Evolutionary conservation across 2,888 invertebrate genomes (phyloP), one percentile per base, ranked within the genome.

Genomic region (Ischnura elegans): DNA sequence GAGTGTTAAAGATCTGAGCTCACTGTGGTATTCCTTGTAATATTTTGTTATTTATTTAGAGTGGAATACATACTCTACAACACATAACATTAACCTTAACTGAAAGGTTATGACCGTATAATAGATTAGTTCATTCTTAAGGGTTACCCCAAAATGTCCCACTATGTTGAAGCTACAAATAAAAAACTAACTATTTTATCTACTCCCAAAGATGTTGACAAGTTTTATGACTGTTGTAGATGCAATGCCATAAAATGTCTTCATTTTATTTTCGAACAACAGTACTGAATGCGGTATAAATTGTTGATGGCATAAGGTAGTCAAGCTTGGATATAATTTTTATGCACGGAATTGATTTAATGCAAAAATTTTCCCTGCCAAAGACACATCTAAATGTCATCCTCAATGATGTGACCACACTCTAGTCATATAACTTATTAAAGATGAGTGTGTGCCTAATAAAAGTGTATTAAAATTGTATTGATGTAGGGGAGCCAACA

Each of bases 31-130:
- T 90, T 90, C 90, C 90, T 61, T 66, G 90, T 90, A 90, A 90
- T 90, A 90, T 90, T 90, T 90, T 90, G 42, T n/a, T n/a, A n/a
- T n/a, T n/a, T n/a, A n/a, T n/a, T n/a, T 90, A 90, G 90, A 90
- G n/a, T 90, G 90, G 90, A 90, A 90, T 90, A 61, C 61, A 66
- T 45, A 66, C 90, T 66, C 61, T 66, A 90, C 43, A 61, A 61
- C 66, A 90, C 90, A 61, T 61, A 90, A 61, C 36, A 36, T 45
- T 43, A 90, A 66, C 90, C 90, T 90, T 87, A 66, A 66, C 90
- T 90, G 55, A 36, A 61, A 51, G 90, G 90, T 66, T 43, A 43
- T 61, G 25, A 61, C 19, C 45, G 61, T 36, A 76, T 76, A 66
- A n/a, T 90, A 90, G 90, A 90, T 43, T 90, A 90, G 90, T 29